phyloP scores from a whole-genome alignment of 2,113 vertebrate species.

The Herpailurus yagouaroundi region DNA sequence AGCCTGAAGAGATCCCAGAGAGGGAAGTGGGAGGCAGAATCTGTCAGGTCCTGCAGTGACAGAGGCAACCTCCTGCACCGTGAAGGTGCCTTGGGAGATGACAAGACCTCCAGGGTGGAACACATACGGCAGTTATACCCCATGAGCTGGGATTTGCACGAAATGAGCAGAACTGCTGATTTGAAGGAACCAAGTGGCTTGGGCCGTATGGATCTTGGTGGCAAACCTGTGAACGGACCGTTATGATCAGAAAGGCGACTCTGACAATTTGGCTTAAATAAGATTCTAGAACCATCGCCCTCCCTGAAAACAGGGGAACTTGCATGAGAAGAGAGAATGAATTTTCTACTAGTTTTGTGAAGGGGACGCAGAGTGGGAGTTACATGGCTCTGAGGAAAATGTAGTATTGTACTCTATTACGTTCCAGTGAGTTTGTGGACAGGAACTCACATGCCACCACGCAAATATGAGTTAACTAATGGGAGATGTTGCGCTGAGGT shows the following conservation, averaged over 20 bases:
- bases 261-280: background rate
- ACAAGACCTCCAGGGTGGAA: background rate
- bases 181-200: background rate
- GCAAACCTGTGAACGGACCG: background rate
- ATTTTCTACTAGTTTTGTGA: background rate
- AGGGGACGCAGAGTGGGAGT: background rate
- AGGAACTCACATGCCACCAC: background rate
- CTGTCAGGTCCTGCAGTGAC: background rate
- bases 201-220: background rate
- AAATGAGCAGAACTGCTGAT: background rate
- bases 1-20: background rate
- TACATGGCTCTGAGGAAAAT: conserved; percentile 7
- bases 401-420: background rate
- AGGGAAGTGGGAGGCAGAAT: background rate
- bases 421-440: background rate
- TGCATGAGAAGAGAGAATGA: background rate
- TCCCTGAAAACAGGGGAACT: background rate
- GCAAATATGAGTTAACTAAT: background rate
- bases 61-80: background rate
- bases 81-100: background rate
- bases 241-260: background rate
- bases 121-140: background rate
- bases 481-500: background rate
- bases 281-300: background rate
- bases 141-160: background rate